These are phyloP conservation scores for Hypotaenidia philippensis DNA, from an alignment of 2,797 vertebrate species.

Conservation along the genomic window DNA sequence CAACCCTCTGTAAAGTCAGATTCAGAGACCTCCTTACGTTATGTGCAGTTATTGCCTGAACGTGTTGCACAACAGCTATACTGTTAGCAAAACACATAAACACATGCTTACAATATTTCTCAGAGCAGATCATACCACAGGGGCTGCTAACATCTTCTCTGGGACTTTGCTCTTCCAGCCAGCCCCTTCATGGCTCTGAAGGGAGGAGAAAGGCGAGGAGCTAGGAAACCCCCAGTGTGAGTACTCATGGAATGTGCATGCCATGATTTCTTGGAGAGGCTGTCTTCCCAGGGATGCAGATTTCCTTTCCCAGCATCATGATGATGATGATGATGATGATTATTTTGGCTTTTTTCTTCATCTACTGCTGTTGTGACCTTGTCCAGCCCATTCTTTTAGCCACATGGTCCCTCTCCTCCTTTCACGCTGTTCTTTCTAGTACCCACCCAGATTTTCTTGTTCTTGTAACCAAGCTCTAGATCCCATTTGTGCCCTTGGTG, in stretches of 20 bases:
- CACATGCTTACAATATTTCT: background rate
- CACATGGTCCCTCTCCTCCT: background rate
- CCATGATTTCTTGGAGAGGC: fast-evolving
- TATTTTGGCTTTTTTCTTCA: background rate
- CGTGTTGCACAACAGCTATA: background rate
- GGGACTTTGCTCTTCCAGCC: background rate
- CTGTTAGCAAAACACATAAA: background rate
- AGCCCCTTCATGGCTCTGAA: background rate
- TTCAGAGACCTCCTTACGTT: background rate
- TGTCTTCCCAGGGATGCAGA: background rate
- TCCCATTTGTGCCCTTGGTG: background rate
- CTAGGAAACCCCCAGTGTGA: background rate
- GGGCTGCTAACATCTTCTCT: background rate
- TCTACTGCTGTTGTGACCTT: background rate
- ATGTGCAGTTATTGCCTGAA: slow-evolving; percentile 19
- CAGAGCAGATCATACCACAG: background rate
- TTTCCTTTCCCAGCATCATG: background rate
- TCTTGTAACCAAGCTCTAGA: background rate
- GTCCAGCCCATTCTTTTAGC: background rate
- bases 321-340: background rate
- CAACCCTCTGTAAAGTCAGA: background rate
- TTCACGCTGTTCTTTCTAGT: background rate
- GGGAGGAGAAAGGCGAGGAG: background rate
- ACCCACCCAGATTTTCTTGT: background rate
- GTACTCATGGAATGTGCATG: fast-evolving